phyloP scores from a whole-genome alignment of 1,140 invertebrate species.

The Drosophila sucinea region DNA sequence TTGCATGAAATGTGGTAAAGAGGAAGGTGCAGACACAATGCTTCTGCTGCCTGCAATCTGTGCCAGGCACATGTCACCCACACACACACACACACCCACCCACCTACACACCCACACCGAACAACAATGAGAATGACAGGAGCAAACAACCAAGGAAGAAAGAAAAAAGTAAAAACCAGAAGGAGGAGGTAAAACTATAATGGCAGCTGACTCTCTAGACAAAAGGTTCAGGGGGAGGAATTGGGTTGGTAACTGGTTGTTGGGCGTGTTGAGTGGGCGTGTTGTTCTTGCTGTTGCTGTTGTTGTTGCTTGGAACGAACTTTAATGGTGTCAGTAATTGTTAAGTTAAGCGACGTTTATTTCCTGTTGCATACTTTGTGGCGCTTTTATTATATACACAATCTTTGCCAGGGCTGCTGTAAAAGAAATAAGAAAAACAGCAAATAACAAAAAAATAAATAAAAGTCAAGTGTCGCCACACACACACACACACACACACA shows the following conservation, averaged over 20 bases:
- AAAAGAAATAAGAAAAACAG: conserved; percentile 61
- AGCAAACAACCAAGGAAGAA: conserved; percentile 33
- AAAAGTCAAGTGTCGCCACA: conserved; percentile 74
- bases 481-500: conserved; percentile 19
- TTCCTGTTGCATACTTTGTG: conserved; percentile 80
- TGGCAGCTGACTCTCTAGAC: conserved; percentile 52
- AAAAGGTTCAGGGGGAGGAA: conserved; percentile 26
- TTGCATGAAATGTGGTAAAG: conserved; percentile 73
- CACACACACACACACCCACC: conserved; percentile 33
- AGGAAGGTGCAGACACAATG: conserved; percentile 40
- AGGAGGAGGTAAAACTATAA: conserved; percentile 55
- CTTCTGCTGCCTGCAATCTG: conserved; percentile 43
- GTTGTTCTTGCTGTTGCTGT: conserved; percentile 34
- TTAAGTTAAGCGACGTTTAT: conserved; percentile 81
- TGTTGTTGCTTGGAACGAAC: conserved; percentile 51
- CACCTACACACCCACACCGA: conserved; percentile 20
- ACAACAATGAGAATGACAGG: conserved; percentile 44
- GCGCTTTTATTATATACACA: conserved; percentile 70
- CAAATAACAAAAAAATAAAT: conserved; percentile 46
- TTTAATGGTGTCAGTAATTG: conserved; percentile 81
- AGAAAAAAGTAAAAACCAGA: conserved; percentile 23
- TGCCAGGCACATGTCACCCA: conserved; percentile 70
- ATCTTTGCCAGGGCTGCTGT: conserved; percentile 68
- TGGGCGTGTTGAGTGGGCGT: conserved; percentile 13
- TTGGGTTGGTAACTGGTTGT: conserved; percentile 16